These are phyloP conservation scores for Nomada flava DNA, from an alignment of 2,888 invertebrate genomes.

Conservation along the genomic window DNA sequence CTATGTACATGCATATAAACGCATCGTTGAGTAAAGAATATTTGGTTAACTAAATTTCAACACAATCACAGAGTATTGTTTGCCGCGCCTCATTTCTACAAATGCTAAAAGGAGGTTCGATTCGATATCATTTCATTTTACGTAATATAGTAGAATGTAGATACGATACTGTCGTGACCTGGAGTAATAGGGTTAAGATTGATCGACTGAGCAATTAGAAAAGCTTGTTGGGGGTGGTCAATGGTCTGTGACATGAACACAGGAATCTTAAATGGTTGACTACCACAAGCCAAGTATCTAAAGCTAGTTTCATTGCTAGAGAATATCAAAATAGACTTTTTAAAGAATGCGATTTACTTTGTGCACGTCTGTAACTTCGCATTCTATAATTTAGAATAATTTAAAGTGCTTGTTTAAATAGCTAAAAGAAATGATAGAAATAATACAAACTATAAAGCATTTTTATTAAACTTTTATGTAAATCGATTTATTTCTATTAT, in stretches of 20 bases:
- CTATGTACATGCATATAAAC: too few species aligned
- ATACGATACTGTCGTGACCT: conserved; percentile 1
- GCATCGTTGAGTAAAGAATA: too few species aligned
- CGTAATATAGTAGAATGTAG: background rate
- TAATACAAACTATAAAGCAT: too few species aligned
- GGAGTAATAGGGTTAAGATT: background rate
- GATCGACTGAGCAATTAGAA: conserved; percentile 12
- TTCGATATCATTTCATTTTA: background rate
- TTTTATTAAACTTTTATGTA: too few species aligned
- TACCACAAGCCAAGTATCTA: background rate
- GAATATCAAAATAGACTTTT: background rate
- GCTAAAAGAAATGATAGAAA: too few species aligned
- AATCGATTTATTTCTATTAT: too few species aligned
- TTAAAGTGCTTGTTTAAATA: too few species aligned
- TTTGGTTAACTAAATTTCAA: background rate
- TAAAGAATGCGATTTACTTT: background rate
- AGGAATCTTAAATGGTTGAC: conserved; percentile 5
- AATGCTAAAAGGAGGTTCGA: background rate
- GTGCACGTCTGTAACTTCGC: too few species aligned
- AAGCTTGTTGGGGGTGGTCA: conserved; percentile 11
- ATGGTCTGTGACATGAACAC: conserved; percentile 23
- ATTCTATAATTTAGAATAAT: too few species aligned
- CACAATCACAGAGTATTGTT: background rate
- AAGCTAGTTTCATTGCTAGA: background rate
- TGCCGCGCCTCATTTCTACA: background rate